Conservation (phyloP, 2,888 invertebrate genomes). For the Tortricodes alternella region DNA sequence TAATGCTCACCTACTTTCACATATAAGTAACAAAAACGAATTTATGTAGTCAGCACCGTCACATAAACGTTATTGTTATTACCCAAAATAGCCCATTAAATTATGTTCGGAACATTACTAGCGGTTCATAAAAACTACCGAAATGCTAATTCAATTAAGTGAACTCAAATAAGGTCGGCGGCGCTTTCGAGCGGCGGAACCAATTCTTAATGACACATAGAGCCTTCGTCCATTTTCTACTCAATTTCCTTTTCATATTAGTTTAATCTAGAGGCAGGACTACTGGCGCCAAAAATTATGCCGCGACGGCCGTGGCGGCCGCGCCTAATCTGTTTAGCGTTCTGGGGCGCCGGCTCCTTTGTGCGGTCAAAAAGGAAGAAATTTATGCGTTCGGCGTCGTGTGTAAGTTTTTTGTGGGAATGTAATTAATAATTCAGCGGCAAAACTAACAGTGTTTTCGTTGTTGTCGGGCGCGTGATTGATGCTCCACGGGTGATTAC, state of each 20-base stretch:
- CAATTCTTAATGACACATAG: conserved; percentile 81
- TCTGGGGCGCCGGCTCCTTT: conserved; percentile 75
- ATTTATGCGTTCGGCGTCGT: conserved; percentile 81
- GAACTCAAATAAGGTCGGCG: conserved; percentile 74
- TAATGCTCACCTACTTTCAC: conserved; percentile 10
- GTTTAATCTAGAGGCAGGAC: conserved; percentile 81
- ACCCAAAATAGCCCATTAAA: conserved; percentile 65
- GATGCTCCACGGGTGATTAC: conserved; percentile 66
- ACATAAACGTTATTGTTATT: conserved; percentile 74
- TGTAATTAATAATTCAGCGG: conserved; percentile 84
- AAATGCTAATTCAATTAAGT: conserved; percentile 81
- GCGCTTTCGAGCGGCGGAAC: conserved; percentile 65
- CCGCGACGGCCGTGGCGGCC: conserved; percentile 76
- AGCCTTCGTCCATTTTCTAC: conserved; percentile 80
- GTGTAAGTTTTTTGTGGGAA: conserved; percentile 80
- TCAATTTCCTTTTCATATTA: conserved; percentile 83
- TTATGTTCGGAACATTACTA: conserved; percentile 71
- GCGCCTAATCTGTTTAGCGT: conserved; percentile 79
- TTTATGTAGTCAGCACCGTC: conserved; percentile 62
- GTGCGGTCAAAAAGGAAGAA: conserved; percentile 82
- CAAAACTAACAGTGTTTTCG: conserved; percentile 84
- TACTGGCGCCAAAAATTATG: conserved; percentile 83
- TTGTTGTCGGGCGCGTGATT: conserved; percentile 72
- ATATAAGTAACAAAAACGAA: conserved; percentile 30
- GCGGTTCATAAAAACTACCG: conserved; percentile 73